Base-by-base conservation (phyloP, 2,888 invertebrate genomes). In the Beris chalybata region DNA sequence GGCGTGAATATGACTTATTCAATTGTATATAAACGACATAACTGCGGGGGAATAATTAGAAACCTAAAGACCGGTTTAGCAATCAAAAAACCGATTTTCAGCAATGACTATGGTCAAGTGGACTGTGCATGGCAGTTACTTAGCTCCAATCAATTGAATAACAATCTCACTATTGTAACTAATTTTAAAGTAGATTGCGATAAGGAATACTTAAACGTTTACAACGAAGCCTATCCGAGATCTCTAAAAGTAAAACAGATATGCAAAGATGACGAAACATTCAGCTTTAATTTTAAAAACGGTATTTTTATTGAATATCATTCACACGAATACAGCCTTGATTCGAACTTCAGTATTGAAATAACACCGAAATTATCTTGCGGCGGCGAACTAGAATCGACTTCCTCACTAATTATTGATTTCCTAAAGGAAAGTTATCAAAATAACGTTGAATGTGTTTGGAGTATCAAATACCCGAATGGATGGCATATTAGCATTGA, bases 401-500 rank as follows among this genome's bases (percentile, higher is more conserved):
- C 45, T 0, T 50, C 13, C 3, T 44, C 53, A 5, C 5, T 15
- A 1, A 15, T 3, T 5, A n/a, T 64, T 6, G 5, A 65, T 4
- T n/a, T 55, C 6, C 31, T 31, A 31, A 4, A 1, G 54, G 57
- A 0, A 7, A 48, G 1, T 44, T 95, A 95, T 78, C 84, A 84
- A n/a, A 83, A 87, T 68, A 91, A 92, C 76, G 82, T 85, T 55
- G 93, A 94, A 79, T 93, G 94, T 74, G 79, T 83, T 5, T 95
- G 94, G 94, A 87, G 88, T 74, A 85, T 94, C 55, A 75, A 79
- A 38, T 82, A 85, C 1, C 78, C 81, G 0, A 69, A 79, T 15
- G 91, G 91, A 0, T 87, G 85, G 71, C 85, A 86, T 71, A 79
- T 93, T 43, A 85, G 85, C 9, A 76, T 94, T 7, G 71, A 80